A percentile compares a stretch with the other conserved stretches of the same genome.
phyloP scores from a whole-genome alignment of 2,797 vertebrate species.

The Echeneis naucrates region DNA sequence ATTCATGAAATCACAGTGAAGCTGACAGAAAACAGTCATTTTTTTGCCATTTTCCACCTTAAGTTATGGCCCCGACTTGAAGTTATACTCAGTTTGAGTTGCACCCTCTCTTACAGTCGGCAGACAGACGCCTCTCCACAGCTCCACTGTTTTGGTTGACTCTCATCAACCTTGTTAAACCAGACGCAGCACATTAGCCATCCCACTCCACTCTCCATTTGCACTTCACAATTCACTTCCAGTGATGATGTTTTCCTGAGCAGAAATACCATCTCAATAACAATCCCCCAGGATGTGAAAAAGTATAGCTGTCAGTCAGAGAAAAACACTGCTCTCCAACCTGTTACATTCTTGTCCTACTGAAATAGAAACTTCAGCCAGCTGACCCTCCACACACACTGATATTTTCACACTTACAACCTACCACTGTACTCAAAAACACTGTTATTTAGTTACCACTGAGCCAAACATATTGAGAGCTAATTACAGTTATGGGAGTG shows the following conservation, averaged over 20 bases:
- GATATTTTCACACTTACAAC: slow-evolving; percentile 60
- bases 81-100: too few relatives aligned
- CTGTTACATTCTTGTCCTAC: background rate
- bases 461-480: slow-evolving; percentile 46
- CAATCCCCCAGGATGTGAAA: background rate
- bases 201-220: background rate
- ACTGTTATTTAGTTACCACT: slow-evolving; percentile 65
- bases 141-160: background rate
- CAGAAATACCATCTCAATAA: background rate
- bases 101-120: too few relatives aligned
- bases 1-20: too few relatives aligned
- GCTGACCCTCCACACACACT: slow-evolving; percentile 18
- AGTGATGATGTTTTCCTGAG: background rate
- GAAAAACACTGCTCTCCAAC: slow-evolving; percentile 2
- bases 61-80: too few relatives aligned
- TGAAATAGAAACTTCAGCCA: slow-evolving; percentile 50
- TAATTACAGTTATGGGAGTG: slow-evolving; percentile 68
- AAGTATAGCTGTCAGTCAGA: slow-evolving; percentile 1
- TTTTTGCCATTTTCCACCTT: too few relatives aligned
- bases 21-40: too few relatives aligned
- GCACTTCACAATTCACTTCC: too few relatives aligned
- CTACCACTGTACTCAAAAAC: slow-evolving; percentile 36
- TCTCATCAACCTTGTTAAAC: background rate
- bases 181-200: background rate
- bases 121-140: background rate